Evolutionary conservation across 2,888 invertebrate species (phyloP), one percentile per base, ranked within the genome.

Genomic region (Barypeithes pellucidus): DNA sequence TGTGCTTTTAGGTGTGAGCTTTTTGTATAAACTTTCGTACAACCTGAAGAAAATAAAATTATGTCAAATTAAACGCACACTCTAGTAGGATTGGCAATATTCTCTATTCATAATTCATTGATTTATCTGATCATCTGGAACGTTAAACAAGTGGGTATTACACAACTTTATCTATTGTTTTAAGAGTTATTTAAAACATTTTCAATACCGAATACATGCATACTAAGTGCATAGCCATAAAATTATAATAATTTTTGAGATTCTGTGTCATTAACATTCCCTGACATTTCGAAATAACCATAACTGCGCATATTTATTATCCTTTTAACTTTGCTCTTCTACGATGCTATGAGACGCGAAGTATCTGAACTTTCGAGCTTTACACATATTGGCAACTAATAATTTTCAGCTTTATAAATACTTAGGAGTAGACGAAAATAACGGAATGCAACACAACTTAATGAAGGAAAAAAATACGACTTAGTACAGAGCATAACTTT

Each of bases 1-100:
- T 98, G 98, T 78, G 98, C 98, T 89, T 98, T 98, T 79, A 98
- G 90, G 88, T 98, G 98, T 82, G 97, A 98, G 88, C 97, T 97
- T 89, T 98, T 98, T 79, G 98, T 98, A 88, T 98, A 98, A 79
- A 97, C 97, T 89, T 98, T 98, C 82, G 94, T 91, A 89, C 98
- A 98, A 86, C 96, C 98, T 97, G 90, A 73, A 91, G 90, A 82
- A 81, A 80, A 76, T 62, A 54, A 14, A 29, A 14, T 33, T n/a
- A 52, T 18, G 29, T 16, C 16, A 54, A 29, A 8, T 2, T 5
- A n/a, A 33, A 33, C 9, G 24, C 52, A 52, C n/a, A 20, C 52
- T 29, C 8, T 29, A 33, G 11, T 7, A 29, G 11, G 16, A 33
- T 18, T 33, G 8, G 8, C 33, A 7, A 57, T 36, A 33, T 9